phyloP scores from a whole-genome alignment of 2,113 vertebrate genomes.

The Coptodon rendalli region DNA sequence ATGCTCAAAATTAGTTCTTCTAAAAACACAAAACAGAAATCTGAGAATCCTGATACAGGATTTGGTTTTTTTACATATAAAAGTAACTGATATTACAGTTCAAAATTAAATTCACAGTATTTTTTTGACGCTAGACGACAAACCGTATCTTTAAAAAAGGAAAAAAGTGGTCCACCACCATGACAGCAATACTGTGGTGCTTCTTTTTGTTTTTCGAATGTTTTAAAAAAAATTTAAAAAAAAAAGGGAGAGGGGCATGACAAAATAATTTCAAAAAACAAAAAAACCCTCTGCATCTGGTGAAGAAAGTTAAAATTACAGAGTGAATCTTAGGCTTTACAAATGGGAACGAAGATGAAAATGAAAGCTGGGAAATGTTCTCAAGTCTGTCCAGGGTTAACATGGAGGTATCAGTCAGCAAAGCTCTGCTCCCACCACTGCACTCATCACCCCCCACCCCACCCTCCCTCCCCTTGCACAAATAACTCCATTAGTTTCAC shows the following conservation, averaged over 20 bases:
- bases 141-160: constrained; percentile 58
- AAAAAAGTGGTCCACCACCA: constrained; percentile 58
- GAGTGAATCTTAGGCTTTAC: constrained; percentile 40
- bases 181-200: constrained; percentile 10
- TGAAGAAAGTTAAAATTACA: constrained; percentile 24
- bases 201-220: constrained; percentile 6
- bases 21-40: constrained; percentile 54
- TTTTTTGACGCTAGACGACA: constrained; percentile 66
- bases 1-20: constrained; percentile 59
- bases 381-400: constrained; percentile 75
- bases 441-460: neutral
- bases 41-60: constrained; percentile 78
- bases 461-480: neutral
- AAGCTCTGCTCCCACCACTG: constrained; percentile 12
- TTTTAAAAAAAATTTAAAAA: too few species aligned
- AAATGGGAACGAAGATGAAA: neutral
- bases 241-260: neutral
- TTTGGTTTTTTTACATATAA: constrained; percentile 31
- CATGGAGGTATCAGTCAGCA: constrained; percentile 53
- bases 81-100: constrained; percentile 81
- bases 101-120: constrained; percentile 89
- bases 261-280: neutral
- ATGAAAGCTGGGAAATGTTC: constrained; percentile 47
- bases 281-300: neutral
- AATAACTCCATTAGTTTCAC: neutral